Base-by-base conservation (phyloP, 2,113 vertebrate species). In the Hypomesus transpacificus region DNA sequence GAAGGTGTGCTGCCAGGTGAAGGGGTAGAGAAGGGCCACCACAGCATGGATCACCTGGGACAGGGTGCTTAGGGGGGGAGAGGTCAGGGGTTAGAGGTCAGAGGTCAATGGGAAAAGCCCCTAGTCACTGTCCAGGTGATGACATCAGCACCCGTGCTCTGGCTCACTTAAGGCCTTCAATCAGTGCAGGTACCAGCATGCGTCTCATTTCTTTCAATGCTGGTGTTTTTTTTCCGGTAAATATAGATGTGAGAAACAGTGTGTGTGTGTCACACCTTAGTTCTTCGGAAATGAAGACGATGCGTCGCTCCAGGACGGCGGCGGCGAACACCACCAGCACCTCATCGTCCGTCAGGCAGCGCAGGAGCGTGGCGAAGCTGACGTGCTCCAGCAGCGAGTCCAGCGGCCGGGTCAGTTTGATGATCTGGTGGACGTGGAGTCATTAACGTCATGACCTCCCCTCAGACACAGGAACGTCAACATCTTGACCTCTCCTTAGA, bases 1-100 rank as follows among this genome's bases (percentile, higher is more conserved):
- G 78, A 96, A 93, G 66, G 96, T 99, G 89, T 98, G 97, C 58
- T 96, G 96, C 96, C 96, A 98, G 76, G 91, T 95, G 91, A 98
- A 98, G 39, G 97, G 97, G 82, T 96, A 94, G 5, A 99, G 94
- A n/a, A 99, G 93, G 16, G 96, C 96, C 0, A 94, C 92, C 0
- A 96, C 92, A 0, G 95, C 96, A 0, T 99, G 95, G 73, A 96
- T 95, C 62, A 95, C 95, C 80, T 98, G 95, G 0, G 96, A 99
- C 68, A 99, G 87, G 9, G 93, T 94, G 3, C 97, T 98, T 81
- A 0, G 16, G 75, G 63, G 51, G 83, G 0, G 16, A 69, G 58
- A 46, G 39, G 39, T 13, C 8, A 46, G 39, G 9, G 9, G 39
- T 46, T 7, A 46, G 39, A 46, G 9, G 39, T 46, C 39, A 46